These are phyloP conservation scores for Podocnemis expansa DNA, from an alignment of 2,113 vertebrate genomes.

Conservation along the genomic window DNA sequence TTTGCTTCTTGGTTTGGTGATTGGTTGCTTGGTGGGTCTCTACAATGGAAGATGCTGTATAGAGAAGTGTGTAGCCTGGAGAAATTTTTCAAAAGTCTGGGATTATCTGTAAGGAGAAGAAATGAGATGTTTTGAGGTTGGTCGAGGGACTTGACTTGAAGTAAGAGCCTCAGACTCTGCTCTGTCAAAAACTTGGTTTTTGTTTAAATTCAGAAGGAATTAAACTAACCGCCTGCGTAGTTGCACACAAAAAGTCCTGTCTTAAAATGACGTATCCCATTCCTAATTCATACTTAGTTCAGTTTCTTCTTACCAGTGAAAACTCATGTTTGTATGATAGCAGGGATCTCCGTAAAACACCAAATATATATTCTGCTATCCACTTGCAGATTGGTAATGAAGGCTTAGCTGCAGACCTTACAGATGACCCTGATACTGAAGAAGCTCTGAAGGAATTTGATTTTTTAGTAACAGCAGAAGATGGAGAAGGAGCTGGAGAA, in stretches of 20 bases:
- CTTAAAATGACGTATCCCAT: neutral
- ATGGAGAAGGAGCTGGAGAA: slow-evolving; percentile 97
- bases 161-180: neutral
- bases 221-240: neutral
- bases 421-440: slow-evolving; percentile 93
- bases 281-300: neutral
- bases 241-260: neutral
- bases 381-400: slow-evolving; percentile 85
- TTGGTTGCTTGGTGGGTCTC: neutral
- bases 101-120: neutral
- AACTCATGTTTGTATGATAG: neutral
- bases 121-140: neutral
- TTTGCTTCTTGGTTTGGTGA: neutral
- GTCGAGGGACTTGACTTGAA: neutral
- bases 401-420: slow-evolving; percentile 91
- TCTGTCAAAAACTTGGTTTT: neutral
- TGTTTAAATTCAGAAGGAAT: neutral
- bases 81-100: neutral
- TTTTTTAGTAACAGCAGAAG: slow-evolving; percentile 97
- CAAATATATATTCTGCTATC: slow-evolving; percentile 5
- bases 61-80: neutral
- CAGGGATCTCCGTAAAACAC: neutral
- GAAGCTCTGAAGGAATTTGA: slow-evolving; percentile 99
- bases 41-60: neutral
- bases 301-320: neutral